phyloP scores from a whole-genome alignment of 53 echinoderm and acorn worm genomes.

The Holothuria leucospilota region DNA sequence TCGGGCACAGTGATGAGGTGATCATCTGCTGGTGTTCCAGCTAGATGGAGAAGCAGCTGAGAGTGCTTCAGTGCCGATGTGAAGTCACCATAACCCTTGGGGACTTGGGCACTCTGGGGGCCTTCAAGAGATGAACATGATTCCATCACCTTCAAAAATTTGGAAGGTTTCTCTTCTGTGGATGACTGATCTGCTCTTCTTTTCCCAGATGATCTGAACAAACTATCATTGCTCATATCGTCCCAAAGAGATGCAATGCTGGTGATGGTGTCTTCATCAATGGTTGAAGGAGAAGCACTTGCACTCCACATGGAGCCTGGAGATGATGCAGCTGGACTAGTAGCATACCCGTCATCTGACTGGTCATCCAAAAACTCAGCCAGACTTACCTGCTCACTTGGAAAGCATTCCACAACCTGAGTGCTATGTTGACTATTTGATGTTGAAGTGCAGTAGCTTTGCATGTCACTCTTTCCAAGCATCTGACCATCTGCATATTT shows the following conservation, averaged over 20 bases:
- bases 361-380: slow-evolving; percentile 40
- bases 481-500: slow-evolving; percentile 54
- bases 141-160: slow-evolving; percentile 32
- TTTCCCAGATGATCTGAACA: slow-evolving; percentile 44
- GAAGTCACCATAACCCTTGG: slow-evolving; percentile 11
- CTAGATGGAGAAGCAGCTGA: slow-evolving; percentile 50
- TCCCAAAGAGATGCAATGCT: slow-evolving; percentile 83
- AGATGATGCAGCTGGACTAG: slow-evolving; percentile 54
- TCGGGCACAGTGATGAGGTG: slow-evolving; percentile 33
- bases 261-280: slow-evolving; percentile 87
- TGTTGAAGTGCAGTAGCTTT: slow-evolving; percentile 29
- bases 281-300: slow-evolving; percentile 46
- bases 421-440: slow-evolving; percentile 35
- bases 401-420: slow-evolving; percentile 12
- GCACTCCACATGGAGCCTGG: slow-evolving; percentile 58
- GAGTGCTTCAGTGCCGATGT: slow-evolving; percentile 48
- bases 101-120: slow-evolving; percentile 11
- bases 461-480: slow-evolving; percentile 38
- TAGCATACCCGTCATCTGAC: slow-evolving; percentile 50
- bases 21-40: slow-evolving; percentile 46
- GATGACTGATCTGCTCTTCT: neutral
- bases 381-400: slow-evolving; percentile 47
- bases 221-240: slow-evolving; percentile 67
- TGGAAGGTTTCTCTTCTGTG: neutral
- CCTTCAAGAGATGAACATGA: slow-evolving; percentile 15